Conservation (phyloP, 1,140 invertebrate species). For the Eufriesea mexicana region DNA sequence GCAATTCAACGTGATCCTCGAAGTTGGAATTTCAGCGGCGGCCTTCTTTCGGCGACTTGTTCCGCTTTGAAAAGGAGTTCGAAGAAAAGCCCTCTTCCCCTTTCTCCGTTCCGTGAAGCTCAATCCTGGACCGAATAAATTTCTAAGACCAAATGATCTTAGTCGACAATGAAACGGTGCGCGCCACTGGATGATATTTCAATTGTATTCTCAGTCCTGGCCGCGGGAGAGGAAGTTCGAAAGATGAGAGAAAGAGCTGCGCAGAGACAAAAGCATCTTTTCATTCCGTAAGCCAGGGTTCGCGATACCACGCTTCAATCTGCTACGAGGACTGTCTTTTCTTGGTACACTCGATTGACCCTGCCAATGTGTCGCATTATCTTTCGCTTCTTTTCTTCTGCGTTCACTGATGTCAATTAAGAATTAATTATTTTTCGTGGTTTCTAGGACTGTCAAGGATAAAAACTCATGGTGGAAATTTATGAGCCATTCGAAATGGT, state of each 20-base stretch:
- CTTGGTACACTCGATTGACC: background rate
- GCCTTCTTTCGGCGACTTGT: constrained; percentile 18
- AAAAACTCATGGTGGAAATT: background rate
- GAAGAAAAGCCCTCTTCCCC: constrained; percentile 23
- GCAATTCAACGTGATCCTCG: constrained; percentile 9
- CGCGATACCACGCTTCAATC: constrained; percentile 15
- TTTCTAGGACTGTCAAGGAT: background rate
- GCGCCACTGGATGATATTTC: constrained; percentile 39
- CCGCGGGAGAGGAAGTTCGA: constrained; percentile 15
- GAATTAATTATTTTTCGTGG: background rate
- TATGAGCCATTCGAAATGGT: background rate
- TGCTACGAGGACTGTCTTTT: background rate
- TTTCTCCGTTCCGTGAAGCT: background rate
- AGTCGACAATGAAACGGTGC: constrained; percentile 36
- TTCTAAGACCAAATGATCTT: constrained; percentile 46
- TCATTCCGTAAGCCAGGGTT: background rate
- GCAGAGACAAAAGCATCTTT: constrained; percentile 30
- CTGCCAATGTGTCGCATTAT: background rate
- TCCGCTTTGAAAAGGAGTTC: constrained; percentile 2
- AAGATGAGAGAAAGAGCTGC: constrained; percentile 20
- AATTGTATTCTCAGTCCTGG: constrained; percentile 40
- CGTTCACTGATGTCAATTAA: background rate
- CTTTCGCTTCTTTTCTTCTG: background rate
- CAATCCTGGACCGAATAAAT: constrained; percentile 31
- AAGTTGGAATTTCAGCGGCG: constrained; percentile 29